Percentiles rank a stretch among this genome's conserved stretches.
Conservation (phyloP, 2,797 vertebrate genomes). For the Scomberomorus guttatus region DNA sequence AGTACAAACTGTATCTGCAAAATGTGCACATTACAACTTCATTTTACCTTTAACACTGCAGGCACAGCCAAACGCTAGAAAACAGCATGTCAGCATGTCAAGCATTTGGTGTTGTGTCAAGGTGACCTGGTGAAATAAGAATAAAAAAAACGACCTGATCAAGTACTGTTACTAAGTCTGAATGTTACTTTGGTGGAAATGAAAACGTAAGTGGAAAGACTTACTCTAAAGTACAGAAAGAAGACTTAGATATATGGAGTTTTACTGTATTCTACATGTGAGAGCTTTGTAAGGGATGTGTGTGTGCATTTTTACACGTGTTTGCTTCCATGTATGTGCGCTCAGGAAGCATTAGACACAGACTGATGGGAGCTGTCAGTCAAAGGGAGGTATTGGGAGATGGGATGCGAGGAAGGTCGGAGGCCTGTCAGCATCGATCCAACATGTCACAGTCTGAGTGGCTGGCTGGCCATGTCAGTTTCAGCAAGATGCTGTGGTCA, state of each 20-base stretch:
- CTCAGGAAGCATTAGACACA: constrained; percentile 38
- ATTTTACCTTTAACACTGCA: constrained; percentile 37
- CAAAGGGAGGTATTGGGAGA: constrained; percentile 56
- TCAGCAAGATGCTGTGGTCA: constrained; percentile 38
- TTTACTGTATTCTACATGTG: background rate
- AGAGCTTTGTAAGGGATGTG: background rate
- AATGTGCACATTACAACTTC: constrained; percentile 16
- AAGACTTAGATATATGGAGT: background rate
- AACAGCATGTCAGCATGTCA: constrained; percentile 52
- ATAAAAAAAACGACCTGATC: constrained; percentile 9
- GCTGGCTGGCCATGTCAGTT: constrained; percentile 24
- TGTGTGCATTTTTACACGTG: background rate
- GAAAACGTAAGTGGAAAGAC: background rate
- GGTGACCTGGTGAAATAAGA: constrained; percentile 56
- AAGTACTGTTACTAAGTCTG: background rate
- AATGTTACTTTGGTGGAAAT: background rate
- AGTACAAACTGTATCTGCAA: constrained; percentile 28
- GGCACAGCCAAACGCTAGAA: constrained; percentile 4
- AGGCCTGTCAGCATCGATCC: constrained; percentile 55
- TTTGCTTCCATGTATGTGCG: constrained; percentile 1
- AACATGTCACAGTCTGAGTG: constrained; percentile 41
- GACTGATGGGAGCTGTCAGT: constrained; percentile 68
- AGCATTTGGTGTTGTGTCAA: constrained; percentile 51
- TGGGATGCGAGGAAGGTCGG: constrained; percentile 36
- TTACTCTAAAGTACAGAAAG: background rate